A percentile compares a stretch with the other conserved stretches of the same genome.
phyloP scores from a whole-genome alignment of 2,113 vertebrate genomes.

The Chloropsis hardwickii region DNA sequence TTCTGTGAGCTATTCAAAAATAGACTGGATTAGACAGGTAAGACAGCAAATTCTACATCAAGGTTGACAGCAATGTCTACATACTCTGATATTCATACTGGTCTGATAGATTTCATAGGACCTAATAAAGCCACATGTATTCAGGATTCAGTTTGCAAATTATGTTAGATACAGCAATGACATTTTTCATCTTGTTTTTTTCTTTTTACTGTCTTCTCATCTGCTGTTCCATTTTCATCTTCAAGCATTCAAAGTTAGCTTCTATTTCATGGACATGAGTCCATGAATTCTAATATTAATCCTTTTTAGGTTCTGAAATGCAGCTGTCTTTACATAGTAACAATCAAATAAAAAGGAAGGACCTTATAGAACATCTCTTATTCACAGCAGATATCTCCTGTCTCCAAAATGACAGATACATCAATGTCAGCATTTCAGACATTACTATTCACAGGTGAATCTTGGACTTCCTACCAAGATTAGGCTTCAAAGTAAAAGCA shows the following conservation, averaged over 20 bases:
- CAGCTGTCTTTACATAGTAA: neutral
- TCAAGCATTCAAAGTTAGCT: neutral
- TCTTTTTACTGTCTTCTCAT: neutral
- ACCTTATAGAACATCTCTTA: neutral
- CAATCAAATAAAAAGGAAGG: neutral
- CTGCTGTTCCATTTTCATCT: neutral
- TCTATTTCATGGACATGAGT: neutral
- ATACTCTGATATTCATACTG: neutral
- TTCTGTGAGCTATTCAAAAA: neutral
- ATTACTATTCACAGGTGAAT: neutral
- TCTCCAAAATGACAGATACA: neutral
- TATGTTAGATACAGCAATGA: neutral
- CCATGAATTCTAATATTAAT: neutral
- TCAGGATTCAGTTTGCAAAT: neutral
- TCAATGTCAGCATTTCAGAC: neutral
- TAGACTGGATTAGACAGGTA: neutral
- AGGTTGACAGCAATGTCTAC: neutral
- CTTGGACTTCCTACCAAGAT: neutral
- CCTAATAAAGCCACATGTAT: neutral
- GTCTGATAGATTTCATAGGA: neutral
- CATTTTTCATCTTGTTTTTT: neutral
- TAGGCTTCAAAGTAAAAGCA: neutral
- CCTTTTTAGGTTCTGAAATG: neutral
- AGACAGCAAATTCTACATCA: neutral
- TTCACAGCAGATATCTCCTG: neutral